Conservation (phyloP, 2,888 invertebrate genomes). For the Allygus modestus region DNA sequence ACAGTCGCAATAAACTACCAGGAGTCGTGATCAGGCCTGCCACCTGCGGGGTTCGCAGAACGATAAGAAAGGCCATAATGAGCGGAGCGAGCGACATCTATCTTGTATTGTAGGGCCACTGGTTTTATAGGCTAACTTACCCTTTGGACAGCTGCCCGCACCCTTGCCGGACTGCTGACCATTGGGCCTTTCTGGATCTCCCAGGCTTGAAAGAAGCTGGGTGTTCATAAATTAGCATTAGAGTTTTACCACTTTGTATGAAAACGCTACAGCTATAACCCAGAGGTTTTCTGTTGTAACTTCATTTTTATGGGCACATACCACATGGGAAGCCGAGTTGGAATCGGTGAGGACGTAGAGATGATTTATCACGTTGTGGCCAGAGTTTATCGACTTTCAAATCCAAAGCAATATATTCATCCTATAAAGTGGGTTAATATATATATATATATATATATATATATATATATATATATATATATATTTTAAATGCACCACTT, state of each 20-base stretch:
- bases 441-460: too few relatives aligned
- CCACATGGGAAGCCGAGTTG: neutral
- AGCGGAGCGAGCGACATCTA: slow-evolving; percentile 57
- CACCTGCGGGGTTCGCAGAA: slow-evolving; percentile 55
- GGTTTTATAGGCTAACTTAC: slow-evolving; percentile 57
- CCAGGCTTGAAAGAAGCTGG: slow-evolving; percentile 21
- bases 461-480: too few relatives aligned
- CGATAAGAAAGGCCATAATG: slow-evolving; percentile 57
- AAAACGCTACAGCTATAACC: neutral
- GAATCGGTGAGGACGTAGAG: neutral
- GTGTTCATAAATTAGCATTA: slow-evolving; percentile 1
- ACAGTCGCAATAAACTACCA: slow-evolving; percentile 58
- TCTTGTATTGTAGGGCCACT: slow-evolving; percentile 51
- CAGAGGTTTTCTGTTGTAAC: neutral
- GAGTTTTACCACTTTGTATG: slow-evolving; percentile 12
- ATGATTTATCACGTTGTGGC: neutral
- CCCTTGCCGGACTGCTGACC: slow-evolving; percentile 47
- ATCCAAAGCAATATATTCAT: neutral
- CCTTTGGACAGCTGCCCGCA: slow-evolving; percentile 50
- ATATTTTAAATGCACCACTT: too few relatives aligned
- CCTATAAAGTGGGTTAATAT: too few relatives aligned
- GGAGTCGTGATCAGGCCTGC: slow-evolving; percentile 40
- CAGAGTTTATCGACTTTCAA: neutral
- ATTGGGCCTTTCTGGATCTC: slow-evolving; percentile 8
- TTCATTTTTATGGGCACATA: neutral